Percentiles rank a stretch among this genome's conserved stretches.
Conservation (phyloP, 2,113 vertebrate species). For the Pelusios castaneus region DNA sequence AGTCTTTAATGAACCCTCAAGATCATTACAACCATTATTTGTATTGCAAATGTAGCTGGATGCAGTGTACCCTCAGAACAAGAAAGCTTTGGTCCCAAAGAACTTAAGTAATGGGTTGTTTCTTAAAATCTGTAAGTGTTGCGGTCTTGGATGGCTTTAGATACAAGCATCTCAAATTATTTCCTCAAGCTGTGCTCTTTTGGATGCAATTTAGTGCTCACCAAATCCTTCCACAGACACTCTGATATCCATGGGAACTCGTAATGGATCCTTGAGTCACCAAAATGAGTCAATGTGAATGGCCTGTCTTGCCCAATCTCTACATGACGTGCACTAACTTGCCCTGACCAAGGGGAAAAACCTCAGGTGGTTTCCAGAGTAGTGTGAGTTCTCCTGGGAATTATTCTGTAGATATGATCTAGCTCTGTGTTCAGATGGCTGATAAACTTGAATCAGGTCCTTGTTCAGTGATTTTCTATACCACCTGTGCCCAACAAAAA, state of each 20-base stretch:
- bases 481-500: not conserved
- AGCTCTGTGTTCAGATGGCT: not conserved
- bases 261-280: not conserved
- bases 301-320: not conserved
- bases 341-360: accelerated
- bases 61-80: accelerated
- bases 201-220: not conserved
- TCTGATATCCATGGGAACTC: not conserved
- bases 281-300: not conserved
- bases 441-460: not conserved
- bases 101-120: not conserved
- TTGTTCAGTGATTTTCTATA: not conserved
- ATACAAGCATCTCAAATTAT: not conserved
- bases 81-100: not conserved
- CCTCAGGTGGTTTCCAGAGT: not conserved
- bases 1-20: no score
- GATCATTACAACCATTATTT: no score
- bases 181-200: not conserved
- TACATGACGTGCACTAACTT: not conserved
- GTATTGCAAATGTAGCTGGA: conserved; percentile 3
- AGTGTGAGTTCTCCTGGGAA: not conserved
- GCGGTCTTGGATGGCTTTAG: not conserved
- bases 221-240: not conserved
- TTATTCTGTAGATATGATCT: not conserved
- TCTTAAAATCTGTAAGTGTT: not conserved